phyloP scores from a whole-genome alignment of 1,140 invertebrate genomes.

The Bombus ignitus region DNA sequence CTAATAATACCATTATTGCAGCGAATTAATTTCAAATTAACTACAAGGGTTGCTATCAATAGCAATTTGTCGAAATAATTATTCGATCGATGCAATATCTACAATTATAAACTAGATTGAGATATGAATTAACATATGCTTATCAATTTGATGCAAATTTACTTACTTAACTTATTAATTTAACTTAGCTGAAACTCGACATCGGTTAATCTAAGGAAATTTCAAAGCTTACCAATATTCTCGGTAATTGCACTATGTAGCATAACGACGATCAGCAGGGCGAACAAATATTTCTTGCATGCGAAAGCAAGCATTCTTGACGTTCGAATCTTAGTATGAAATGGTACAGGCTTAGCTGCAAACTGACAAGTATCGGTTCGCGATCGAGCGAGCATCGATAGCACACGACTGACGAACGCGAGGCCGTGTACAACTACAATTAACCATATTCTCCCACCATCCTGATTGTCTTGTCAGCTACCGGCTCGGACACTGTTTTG shows the following conservation, averaged over 20 bases:
- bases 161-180: too few species aligned
- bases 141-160: neutral
- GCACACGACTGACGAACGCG: conserved; percentile 44
- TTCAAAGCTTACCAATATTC: neutral
- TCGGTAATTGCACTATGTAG: neutral
- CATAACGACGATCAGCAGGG: neutral
- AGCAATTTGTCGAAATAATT: neutral
- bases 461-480: conserved; percentile 30
- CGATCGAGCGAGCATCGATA: conserved; percentile 45
- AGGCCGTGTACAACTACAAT: conserved; percentile 17
- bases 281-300: neutral
- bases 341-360: neutral
- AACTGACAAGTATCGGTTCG: conserved; percentile 23
- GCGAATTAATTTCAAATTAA: neutral
- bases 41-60: neutral
- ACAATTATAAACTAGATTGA: neutral
- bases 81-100: neutral
- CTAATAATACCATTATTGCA: neutral
- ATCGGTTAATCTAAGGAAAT: neutral
- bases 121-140: neutral
- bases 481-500: neutral
- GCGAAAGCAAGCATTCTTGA: neutral
- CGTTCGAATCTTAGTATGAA: too few species aligned
- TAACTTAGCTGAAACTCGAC: neutral
- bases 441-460: conserved; percentile 42